Base-by-base conservation (phyloP, 2,888 invertebrate genomes). In the Cepaea hortensis region DNA sequence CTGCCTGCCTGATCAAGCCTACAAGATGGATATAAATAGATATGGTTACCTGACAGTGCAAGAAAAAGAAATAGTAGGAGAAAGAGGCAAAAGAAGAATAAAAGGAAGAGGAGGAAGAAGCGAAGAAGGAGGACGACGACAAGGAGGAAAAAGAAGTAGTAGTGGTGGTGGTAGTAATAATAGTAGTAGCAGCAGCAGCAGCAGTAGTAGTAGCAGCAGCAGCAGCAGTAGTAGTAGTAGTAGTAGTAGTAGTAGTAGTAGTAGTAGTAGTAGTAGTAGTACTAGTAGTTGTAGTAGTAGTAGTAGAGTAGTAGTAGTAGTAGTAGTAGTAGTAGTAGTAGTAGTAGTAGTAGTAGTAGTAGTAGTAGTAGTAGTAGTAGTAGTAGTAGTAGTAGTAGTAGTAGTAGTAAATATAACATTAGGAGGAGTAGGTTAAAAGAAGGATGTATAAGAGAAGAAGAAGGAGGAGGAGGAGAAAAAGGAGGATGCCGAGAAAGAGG, bases 271-370 rank as follows among this genome's bases (percentile, higher is more conserved):
- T 68, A 68, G 68, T 68, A 68, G 68, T 68, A 68, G 68, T 68
- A 68, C 3, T 68, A n/a, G 68, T 68, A 68, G 68, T 68, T 1
- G 68, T 68, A 68, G 68, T 68, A n/a, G 68, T 68, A 68, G 18
- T 68, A 20, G 68, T 68, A 3, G 68, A 55, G 7, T 11, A 55
- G 76, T 76, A 76, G 76, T 76, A 35, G 76, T 76, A 35, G 76
- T 76, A 76, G 76, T 76, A 35, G 76, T 76, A 76, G 35, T 76
- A 35, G 76, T 76, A 76, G 76, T 6, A 35, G 76, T 76, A 76
- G 76, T 76, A 76, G 76, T 76, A 76, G 76, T 76, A 76, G 76
- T 76, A 76, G 76, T 76, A 76, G 68, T 68, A 68, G 68, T 68
- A n/a, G 68, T 68, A 68, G 68, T 68, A n/a, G 68, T 68, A 68